Evolutionary conservation across 2,888 invertebrate species (phyloP).

Genomic region (Tolmerus cingulatus): DNA sequence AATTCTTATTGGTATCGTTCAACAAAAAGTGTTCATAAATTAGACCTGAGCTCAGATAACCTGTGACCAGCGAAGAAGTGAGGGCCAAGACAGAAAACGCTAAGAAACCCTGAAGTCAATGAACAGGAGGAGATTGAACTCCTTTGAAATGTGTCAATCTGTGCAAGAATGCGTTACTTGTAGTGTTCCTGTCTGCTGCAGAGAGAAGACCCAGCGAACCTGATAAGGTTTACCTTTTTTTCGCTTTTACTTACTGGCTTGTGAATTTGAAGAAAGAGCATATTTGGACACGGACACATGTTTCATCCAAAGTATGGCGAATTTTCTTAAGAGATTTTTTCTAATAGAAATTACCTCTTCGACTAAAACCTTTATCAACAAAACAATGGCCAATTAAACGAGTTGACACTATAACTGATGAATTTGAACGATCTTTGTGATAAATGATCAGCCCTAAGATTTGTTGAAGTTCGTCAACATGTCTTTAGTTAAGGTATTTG

Average conservation of each 20-base stretch:
- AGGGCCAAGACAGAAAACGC: neutral
- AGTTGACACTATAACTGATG: neutral
- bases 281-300: neutral
- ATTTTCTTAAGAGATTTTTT: neutral
- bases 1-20: neutral
- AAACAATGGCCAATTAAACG: neutral
- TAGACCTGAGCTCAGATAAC: constrained; percentile 3
- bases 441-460: neutral
- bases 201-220: neutral
- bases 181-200: neutral
- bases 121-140: constrained; percentile 22
- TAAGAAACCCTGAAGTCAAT: constrained; percentile 5
- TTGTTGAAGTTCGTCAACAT: neutral
- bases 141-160: constrained; percentile 29
- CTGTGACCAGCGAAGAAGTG: neutral
- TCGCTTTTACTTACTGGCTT: neutral
- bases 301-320: neutral
- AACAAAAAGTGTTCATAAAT: neutral
- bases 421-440: neutral
- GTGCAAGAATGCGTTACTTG: constrained; percentile 9
- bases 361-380: neutral
- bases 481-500: no score
- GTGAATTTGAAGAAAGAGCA: neutral
- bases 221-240: neutral
- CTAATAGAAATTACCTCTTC: neutral